Base-by-base conservation (phyloP, 2,888 invertebrate species). In the Dasysyrphus albostriatus region DNA sequence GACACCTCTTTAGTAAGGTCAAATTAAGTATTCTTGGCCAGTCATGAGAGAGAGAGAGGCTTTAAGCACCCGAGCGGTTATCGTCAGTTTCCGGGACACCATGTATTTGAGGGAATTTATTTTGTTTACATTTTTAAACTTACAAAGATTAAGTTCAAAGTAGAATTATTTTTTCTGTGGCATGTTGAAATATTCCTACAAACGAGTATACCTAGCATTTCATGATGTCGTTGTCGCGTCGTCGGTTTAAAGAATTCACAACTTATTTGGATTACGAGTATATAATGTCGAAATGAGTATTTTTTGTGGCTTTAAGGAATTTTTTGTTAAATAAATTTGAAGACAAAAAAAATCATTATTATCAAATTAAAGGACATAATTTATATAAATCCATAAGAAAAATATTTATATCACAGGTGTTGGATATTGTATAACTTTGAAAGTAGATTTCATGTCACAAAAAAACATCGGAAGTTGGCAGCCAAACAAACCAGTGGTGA, bases 381-480 rank as follows among this genome's bases (percentile, higher is more conserved):
- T 67, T 19, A 12, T 14, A 19, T 7, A 16, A 47, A n/a, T 14
- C 32, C 12, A 49, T n/a, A n/a, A n/a, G n/a, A n/a, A 5, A 19
- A 19, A 49, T 34, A 67, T 67, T 49, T 49, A 67, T 37, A 67
- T 34, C 49, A 34, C 67, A 67, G 67, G 67, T 67, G 65, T 65
- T 65, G 49, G 12, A 49, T 34, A 14, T 14, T 42, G 39, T 61
- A 14, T 34, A 63, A 63, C 44, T 63, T 67, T 67, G 67, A 67
- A 67, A 67, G 67, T 67, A 19, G 49, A 49, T 34, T 67, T 67
- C 32, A 37, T 67, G 19, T 49, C 49, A 49, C 16, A 49, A 49
- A 19, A 49, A 19, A 67, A 16, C 49, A 12, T 49, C 67, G 67
- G 67, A 67, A 67, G 49, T 67, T 67, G 67, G 67, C 67, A 67